A percentile compares a stretch with the other conserved stretches of the same genome.
These are phyloP conservation scores for Microtus montanus DNA, from an alignment of 2,113 vertebrate genomes.

Conservation along the genomic window DNA sequence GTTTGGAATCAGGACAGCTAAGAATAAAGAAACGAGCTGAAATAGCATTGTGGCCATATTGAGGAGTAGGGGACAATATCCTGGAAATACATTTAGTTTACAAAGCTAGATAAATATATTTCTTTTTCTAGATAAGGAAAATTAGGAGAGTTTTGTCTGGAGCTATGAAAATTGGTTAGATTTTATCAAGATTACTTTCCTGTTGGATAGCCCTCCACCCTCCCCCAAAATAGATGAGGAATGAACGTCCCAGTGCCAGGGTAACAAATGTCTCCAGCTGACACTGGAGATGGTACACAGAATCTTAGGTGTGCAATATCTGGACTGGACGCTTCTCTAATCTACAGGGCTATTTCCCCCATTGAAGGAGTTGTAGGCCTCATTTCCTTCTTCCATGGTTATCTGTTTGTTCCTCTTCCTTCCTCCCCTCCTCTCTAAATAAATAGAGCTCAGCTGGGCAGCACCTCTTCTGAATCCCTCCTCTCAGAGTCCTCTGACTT, in stretches of 20 bases:
- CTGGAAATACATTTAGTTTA: conserved; percentile 33
- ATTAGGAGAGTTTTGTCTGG: conserved; percentile 4
- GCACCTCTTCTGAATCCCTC: neutral
- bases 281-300: neutral
- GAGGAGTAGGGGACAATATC: neutral
- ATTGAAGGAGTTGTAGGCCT: neutral
- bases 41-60: neutral
- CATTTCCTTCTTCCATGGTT: neutral
- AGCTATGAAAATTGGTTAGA: conserved; percentile 22
- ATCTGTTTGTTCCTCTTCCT: neutral
- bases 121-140: neutral
- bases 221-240: neutral
- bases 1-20: neutral
- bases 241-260: neutral
- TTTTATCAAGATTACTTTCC: neutral
- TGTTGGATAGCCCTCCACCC: neutral
- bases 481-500: neutral
- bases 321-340: neutral
- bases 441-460: neutral
- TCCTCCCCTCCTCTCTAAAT: neutral
- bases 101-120: neutral
- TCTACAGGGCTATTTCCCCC: neutral
- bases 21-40: neutral
- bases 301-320: neutral
- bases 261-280: neutral